phyloP scores from a whole-genome alignment of 2,888 invertebrate genomes.

The Trilocha varians region DNA sequence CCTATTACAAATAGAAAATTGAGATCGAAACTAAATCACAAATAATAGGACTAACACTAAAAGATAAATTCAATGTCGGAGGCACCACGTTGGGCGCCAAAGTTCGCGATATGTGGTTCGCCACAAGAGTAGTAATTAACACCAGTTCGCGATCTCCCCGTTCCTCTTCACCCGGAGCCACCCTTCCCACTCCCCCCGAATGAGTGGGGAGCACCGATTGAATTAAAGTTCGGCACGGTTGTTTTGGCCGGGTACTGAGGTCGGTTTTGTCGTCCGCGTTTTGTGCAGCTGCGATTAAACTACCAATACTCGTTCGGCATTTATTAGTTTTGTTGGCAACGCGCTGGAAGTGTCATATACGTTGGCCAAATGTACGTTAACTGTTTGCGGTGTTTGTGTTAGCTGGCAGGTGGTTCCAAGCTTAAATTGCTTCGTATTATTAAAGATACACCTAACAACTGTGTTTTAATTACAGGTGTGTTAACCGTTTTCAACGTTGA shows the following conservation, averaged over 20 bases:
- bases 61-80: slow-evolving; percentile 53
- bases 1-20: not conserved
- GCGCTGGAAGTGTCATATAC: slow-evolving; percentile 17
- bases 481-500: too few species aligned
- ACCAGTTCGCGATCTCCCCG: slow-evolving; percentile 41
- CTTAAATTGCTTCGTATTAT: not conserved
- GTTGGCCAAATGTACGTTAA: slow-evolving; percentile 6
- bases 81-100: slow-evolving; percentile 55
- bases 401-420: not conserved
- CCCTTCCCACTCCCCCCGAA: slow-evolving; percentile 18
- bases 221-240: slow-evolving; percentile 70
- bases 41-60: slow-evolving; percentile 35
- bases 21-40: not conserved
- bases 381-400: slow-evolving; percentile 1
- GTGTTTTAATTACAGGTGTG: too few species aligned
- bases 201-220: slow-evolving; percentile 62
- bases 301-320: slow-evolving; percentile 58
- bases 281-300: slow-evolving; percentile 66
- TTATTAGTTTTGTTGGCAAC: slow-evolving; percentile 50
- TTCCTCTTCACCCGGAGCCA: slow-evolving; percentile 17
- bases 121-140: slow-evolving; percentile 71
- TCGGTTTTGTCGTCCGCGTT: slow-evolving; percentile 63
- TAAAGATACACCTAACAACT: too few species aligned
- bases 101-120: slow-evolving; percentile 67
- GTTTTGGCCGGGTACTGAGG: slow-evolving; percentile 63